Base-by-base conservation (phyloP, 2,888 invertebrate genomes). In the Willowsia nigromaculata region DNA sequence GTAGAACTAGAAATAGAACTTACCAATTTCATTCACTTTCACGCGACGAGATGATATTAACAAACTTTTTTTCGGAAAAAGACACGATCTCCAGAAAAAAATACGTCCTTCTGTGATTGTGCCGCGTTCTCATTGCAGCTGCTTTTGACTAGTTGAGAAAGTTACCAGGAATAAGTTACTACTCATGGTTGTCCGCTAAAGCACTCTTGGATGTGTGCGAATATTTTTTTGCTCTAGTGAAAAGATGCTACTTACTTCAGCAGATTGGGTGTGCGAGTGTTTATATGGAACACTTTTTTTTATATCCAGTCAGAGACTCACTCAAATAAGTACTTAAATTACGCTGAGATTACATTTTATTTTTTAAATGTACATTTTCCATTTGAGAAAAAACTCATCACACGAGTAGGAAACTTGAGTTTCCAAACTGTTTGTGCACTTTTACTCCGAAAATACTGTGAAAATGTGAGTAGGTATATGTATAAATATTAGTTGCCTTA, bases 11-110 rank as follows among this genome's bases (percentile, higher is more conserved):
- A 85, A 33, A 85, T 50, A 53, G 80, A 86, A 86, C 86, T 86
- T 81, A 62, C 86, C 81, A 86, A 81, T 86, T 86, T 86, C 53
- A 76, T 53, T 81, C 81, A 86, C 80, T 86, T 86, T 81, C 47
- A 78, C 56, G 47, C 56, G 40, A 33, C 40, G 65, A 85, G 85
- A 68, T 71, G 80, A 81, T 86, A 86, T 86, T 80, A 85, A 65
- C 78, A 86, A 86, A 86, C 86, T 86, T 86, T 86, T 85, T 85
- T 71, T 37, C 40, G 33, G 47, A 22, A 25, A 71, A 85, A 56
- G 18, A 85, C 27, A 74, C 85, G 40, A 74, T 85, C 85, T 37
- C 37, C n/a, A 33, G 37, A 37, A 68, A 80, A 81, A 80, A 59
- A 37, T 40, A 11, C 53, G 50, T 59, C 22, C 80, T 59, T 40